Evolutionary conservation across 1,140 invertebrate genomes (phyloP).

Genomic region (Steinernema khuongi): DNA sequence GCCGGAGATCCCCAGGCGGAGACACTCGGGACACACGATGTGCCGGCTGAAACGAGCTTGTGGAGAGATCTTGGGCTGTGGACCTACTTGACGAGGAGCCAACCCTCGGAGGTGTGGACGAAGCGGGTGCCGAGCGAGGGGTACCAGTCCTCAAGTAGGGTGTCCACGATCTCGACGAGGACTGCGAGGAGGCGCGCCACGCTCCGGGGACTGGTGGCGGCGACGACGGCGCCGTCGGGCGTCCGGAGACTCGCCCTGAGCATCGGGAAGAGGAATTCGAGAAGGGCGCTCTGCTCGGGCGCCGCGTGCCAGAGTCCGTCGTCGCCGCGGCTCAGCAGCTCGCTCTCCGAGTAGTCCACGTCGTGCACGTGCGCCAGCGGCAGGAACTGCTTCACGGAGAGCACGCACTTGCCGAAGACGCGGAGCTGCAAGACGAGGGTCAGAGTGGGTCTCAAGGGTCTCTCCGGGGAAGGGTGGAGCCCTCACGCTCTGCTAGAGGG

Average conservation of each 20-base stretch:
- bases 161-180: slow-evolving; percentile 92
- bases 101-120: slow-evolving; percentile 91
- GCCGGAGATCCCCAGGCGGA: slow-evolving; percentile 17
- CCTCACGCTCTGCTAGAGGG: no score
- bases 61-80: no score
- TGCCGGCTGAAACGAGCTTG: no score
- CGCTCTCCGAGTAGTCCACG: slow-evolving; percentile 29
- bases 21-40: slow-evolving; percentile 75
- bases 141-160: slow-evolving; percentile 84
- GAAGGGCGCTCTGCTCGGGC: not conserved
- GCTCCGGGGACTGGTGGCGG: slow-evolving; percentile 70
- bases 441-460: no score
- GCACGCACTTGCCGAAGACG: slow-evolving; percentile 67
- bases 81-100: slow-evolving; percentile 89
- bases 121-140: slow-evolving; percentile 75
- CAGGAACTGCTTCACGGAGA: slow-evolving; percentile 76
- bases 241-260: not conserved
- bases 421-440: slow-evolving; percentile 19
- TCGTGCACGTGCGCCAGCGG: slow-evolving; percentile 61
- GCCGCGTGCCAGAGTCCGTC: not conserved
- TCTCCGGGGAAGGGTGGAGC: no score
- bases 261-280: not conserved
- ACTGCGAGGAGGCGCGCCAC: slow-evolving; percentile 79
- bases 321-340: not conserved
- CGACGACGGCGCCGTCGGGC: not conserved